Percentiles rank a stretch among this genome's conserved stretches.
These are phyloP conservation scores for Numenius arquata DNA, from an alignment of 2,113 vertebrate species.

Conservation along the genomic window DNA sequence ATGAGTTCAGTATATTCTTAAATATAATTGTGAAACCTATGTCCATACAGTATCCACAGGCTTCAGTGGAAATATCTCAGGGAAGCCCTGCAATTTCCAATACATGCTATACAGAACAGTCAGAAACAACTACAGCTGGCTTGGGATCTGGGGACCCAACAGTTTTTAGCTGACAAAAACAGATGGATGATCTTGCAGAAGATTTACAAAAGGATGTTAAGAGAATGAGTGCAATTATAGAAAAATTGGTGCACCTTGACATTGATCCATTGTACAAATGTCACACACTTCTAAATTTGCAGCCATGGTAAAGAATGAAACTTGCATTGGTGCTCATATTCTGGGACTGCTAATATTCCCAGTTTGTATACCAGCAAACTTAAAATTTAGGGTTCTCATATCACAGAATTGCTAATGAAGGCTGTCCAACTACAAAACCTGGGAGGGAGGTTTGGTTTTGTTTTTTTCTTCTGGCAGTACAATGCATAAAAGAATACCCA, in stretches of 20 bases:
- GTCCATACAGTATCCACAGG: neutral
- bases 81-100: neutral
- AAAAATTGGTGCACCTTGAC: neutral
- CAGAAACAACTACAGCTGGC: neutral
- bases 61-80: neutral
- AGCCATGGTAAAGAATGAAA: neutral
- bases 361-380: neutral
- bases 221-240: neutral
- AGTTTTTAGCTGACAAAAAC: neutral
- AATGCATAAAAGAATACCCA: neutral
- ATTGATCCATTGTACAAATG: neutral
- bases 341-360: neutral
- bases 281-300: neutral
- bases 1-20: neutral
- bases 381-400: neutral
- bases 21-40: neutral
- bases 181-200: slow-evolving; percentile 14
- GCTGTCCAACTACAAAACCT: neutral
- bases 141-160: neutral
- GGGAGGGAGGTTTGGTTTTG: neutral
- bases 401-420: neutral
- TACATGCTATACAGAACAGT: neutral
- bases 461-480: neutral
- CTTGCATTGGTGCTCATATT: neutral
- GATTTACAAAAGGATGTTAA: neutral